phyloP scores from a whole-genome alignment of 2,888 invertebrate genomes.

The Amphipyra berbera region DNA sequence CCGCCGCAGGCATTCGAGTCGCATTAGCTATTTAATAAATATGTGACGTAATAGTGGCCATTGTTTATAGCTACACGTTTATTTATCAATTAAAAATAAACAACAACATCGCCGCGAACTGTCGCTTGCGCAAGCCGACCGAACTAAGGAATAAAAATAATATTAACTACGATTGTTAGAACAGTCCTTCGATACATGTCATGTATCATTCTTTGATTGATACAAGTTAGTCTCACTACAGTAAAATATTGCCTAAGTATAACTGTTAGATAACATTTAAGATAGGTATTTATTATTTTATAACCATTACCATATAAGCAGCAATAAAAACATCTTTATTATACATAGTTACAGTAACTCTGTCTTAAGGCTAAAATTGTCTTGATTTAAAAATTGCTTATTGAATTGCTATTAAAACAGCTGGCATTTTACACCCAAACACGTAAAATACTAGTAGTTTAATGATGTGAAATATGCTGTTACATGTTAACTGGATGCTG shows the following conservation, averaged over 20 bases:
- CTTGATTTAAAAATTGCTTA: neutral
- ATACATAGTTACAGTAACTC: neutral
- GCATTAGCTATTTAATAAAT: constrained; percentile 10
- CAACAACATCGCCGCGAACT: constrained; percentile 14
- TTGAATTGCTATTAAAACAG: constrained; percentile 2
- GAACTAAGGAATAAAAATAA: constrained; percentile 1
- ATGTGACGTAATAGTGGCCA: constrained; percentile 21
- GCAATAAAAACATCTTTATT: neutral
- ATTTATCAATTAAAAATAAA: constrained; percentile 45
- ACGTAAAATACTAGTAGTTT: neutral
- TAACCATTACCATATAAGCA: neutral
- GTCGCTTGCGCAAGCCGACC: constrained; percentile 2
- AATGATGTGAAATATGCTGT: neutral
- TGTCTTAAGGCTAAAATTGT: too few relatives aligned
- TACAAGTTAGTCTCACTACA: neutral
- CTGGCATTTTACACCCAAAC: neutral
- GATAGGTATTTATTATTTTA: neutral
- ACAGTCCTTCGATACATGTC: neutral
- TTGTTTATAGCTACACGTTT: constrained; percentile 33
- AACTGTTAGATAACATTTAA: neutral
- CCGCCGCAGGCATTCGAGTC: constrained; percentile 12
- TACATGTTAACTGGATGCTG: neutral
- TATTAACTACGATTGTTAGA: constrained; percentile 1
- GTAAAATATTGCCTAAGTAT: too few relatives aligned
- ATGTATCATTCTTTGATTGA: constrained; percentile 1